Base-by-base conservation (phyloP, 2,113 vertebrate species). In the Phrynocephalus versicolor region DNA sequence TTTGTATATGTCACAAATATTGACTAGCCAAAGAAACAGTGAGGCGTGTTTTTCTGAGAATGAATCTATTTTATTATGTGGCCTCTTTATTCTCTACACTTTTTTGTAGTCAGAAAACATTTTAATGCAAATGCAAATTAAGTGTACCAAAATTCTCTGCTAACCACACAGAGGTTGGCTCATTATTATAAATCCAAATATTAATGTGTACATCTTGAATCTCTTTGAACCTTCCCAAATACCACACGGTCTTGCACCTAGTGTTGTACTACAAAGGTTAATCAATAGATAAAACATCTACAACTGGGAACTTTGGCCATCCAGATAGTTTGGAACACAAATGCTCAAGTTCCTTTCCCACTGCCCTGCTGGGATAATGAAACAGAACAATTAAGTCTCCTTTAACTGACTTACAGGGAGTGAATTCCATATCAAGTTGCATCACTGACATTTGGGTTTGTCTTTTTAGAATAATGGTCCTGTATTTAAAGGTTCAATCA, bases 51-150 rank as follows among this genome's bases (percentile, higher is more conserved):
- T 89, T 88, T 80, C 41, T 89, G 57, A 77, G 16, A 77, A 80
- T 14, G 82, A 86, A 87, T 70, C 27, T 84, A 14, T 88, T 90
- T 87, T 60, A 87, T 79, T 72, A 64, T 3, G 81, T 23, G 6
- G 74, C 79, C 70, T 80, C 73, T 55, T 16, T 75, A 39, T 72
- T 85, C 72, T 71, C 6, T 83, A 57, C 83, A 84, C 82, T 88
- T 85, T 33, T 85, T 65, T 25, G 71, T 67, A 62, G 16, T 83
- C 70, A 19, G 60, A 83, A 18, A 16, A 74, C 58, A 60, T 83
- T 64, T 84, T 85, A 88, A 16, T 70, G 33, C 3, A 65, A n/a
- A 6, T 51, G 75, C 37, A 25, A 45, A 74, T 51, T 70, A 76
- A 30, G 55, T n/a, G 82, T 30, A 79, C 19, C 6, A 71, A 0